Conservation (phyloP, 1,140 invertebrate species). For the Cotesia chilonis region DNA sequence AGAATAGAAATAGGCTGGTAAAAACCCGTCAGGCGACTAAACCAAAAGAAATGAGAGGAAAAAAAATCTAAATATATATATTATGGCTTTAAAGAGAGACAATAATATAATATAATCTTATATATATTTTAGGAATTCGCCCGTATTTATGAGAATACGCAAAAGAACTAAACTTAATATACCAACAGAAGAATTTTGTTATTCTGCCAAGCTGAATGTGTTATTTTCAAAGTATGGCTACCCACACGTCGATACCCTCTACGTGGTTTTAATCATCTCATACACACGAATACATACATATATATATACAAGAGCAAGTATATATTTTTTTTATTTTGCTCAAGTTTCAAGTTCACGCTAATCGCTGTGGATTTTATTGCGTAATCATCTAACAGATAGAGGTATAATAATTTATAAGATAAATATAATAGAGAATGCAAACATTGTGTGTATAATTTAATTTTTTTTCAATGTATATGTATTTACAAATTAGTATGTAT, state of each 20-base stretch:
- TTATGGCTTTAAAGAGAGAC: background rate
- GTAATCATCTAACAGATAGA: no score
- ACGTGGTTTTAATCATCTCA: conserved; percentile 20
- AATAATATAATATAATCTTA: background rate
- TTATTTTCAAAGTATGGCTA: conserved; percentile 14
- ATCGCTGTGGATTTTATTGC: background rate
- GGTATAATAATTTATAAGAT: no score
- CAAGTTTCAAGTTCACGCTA: conserved; percentile 23
- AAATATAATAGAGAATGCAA: no score
- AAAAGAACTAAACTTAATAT: no score
- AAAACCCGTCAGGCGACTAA: conserved; percentile 19
- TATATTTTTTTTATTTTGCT: conserved; percentile 6
- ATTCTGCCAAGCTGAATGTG: background rate
- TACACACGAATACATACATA: no score
- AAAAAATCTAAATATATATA: conserved; percentile 14
- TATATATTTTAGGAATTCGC: conserved; percentile 17
- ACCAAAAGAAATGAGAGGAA: background rate
- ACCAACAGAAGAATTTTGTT: background rate
- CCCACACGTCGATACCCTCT: conserved; percentile 33
- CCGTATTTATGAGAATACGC: background rate
- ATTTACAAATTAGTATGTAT: no score
- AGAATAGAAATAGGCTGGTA: conserved; percentile 5
- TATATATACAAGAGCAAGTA: background rate
- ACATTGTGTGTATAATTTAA: no score
- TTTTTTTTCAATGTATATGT: no score